Evolutionary conservation across 2,888 invertebrate genomes (phyloP).

Genomic region (Alloscopus bannaensis): DNA sequence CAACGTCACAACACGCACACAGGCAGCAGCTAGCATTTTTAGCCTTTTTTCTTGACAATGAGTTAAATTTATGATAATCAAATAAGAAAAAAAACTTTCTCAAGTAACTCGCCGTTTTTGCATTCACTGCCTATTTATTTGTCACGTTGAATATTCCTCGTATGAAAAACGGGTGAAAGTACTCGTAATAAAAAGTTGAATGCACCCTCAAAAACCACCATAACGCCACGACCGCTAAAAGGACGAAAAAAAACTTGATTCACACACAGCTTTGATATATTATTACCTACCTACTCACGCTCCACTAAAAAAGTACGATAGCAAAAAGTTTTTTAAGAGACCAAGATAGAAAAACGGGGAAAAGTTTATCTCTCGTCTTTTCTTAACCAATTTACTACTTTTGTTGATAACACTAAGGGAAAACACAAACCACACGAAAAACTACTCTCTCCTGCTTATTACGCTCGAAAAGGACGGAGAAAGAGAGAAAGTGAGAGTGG

Average conservation of each 20-base stretch:
- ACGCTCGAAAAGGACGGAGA: background rate
- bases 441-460: background rate
- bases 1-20: no score
- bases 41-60: slow-evolving; percentile 39
- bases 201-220: background rate
- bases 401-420: slow-evolving; percentile 25
- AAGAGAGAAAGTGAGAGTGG: background rate
- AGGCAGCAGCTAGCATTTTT: background rate
- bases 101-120: slow-evolving; percentile 31
- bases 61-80: slow-evolving; percentile 65
- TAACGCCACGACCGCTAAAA: no score
- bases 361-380: slow-evolving; percentile 43
- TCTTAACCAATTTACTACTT: slow-evolving; percentile 41
- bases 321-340: no score
- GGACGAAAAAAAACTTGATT: no score
- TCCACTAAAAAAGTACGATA: no score
- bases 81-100: slow-evolving; percentile 54
- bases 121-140: slow-evolving; percentile 41
- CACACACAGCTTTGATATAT: no score
- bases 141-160: slow-evolving; percentile 31
- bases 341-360: background rate
- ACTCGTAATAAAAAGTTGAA: background rate
- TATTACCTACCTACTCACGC: no score
- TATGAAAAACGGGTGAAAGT: slow-evolving; percentile 1
- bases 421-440: slow-evolving; percentile 32